Evolutionary conservation across 2,797 vertebrate genomes (phyloP), one percentile per base, ranked within the genome.

Genomic region (Leptodactylus fallax): DNA sequence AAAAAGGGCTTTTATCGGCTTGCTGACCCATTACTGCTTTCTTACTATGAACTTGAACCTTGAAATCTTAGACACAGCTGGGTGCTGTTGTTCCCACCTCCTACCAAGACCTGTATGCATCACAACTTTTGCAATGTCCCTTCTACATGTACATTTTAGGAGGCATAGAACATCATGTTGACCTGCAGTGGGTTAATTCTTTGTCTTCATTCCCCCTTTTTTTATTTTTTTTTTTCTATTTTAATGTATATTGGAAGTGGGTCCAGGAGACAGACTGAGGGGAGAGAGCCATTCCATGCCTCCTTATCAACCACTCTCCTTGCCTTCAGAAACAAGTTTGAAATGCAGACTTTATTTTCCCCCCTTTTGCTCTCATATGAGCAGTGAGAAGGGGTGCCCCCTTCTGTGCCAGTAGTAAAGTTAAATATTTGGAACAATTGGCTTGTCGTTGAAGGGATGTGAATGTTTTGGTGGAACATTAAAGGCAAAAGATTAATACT

Each of bases 1-100:
- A 97, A 93, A 99, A 99, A 93, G 98, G 97, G 94, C 95, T 99
- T 92, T 97, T 99, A 92, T 98, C 98, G 10, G 98, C 98, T 88
- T 99, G 98, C 96, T 99, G 97, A 99, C 94, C 89, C 88, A 45
- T 7, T 16, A 86, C 80, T 77, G 88, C 89, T 77, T 81, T 67
- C 13, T 90, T 86, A 76, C 83, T 89, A 90, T 81, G 56, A 61
- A 17, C 92, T 92, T 92, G 92, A 88, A 92, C 92, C 91, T 90
- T 87, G 88, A 83, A 85, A 79, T 81, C 25, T n/a, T 27, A 85
- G 92, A 91, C 90, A 92, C 92, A 91, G 5, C 60, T 56, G 14
- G 60, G 51, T 55, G 58, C 55, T 81, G 36, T 69, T 14, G 71
- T 79, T 60, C 71, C 36, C 90, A 91, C 90, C 90, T 92, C 93